Evolutionary conservation across 1,140 invertebrate species (phyloP).

Genomic region (Microplitis mediator): DNA sequence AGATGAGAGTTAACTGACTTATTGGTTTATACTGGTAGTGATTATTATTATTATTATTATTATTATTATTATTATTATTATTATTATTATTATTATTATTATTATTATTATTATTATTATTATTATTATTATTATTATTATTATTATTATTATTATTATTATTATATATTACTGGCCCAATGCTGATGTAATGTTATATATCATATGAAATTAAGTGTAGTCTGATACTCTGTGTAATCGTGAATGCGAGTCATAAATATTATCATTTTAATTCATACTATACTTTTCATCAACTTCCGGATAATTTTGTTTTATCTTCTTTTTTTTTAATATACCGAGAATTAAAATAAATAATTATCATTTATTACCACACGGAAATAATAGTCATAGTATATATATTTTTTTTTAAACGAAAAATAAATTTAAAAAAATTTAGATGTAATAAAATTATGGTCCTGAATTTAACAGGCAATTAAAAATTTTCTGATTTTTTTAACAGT

Average conservation of each 20-base stretch:
- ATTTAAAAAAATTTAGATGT: too few species aligned
- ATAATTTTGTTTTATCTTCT: neutral
- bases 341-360: neutral
- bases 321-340: neutral
- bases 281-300: conserved; percentile 5
- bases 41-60: too few species aligned
- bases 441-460: too few species aligned
- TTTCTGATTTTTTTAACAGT: too few species aligned
- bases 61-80: too few species aligned
- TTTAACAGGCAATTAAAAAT: too few species aligned
- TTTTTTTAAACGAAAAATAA: neutral
- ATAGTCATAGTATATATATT: too few species aligned
- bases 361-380: neutral
- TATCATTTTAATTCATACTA: neutral
- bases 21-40: neutral
- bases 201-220: neutral
- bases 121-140: too few species aligned
- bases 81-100: neutral
- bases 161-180: neutral
- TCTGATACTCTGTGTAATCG: neutral
- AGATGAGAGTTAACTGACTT: neutral
- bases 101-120: neutral
- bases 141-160: neutral
- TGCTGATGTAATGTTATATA: conserved; percentile 14
- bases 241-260: conserved; percentile 2